Conservation (phyloP, 2,113 vertebrate genomes). For the Camelus dromedarius region DNA sequence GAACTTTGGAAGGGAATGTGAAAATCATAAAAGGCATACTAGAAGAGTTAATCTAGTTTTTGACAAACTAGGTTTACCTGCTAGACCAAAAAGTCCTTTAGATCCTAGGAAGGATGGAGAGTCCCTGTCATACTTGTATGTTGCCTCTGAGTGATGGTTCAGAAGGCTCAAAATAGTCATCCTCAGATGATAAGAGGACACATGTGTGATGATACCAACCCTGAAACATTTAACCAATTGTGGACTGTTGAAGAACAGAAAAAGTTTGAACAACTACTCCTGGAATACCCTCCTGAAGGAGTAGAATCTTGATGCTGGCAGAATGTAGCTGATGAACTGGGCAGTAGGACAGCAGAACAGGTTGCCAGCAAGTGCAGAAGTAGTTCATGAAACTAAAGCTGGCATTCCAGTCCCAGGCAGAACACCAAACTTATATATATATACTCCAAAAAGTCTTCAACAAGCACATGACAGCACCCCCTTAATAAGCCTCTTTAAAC, state of each 20-base stretch:
- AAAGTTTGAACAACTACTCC: slow-evolving; percentile 96
- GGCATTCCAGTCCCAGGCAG: slow-evolving; percentile 98
- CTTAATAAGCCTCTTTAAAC: no score
- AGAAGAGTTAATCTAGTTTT: slow-evolving; percentile 96
- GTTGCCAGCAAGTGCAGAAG: slow-evolving; percentile 99
- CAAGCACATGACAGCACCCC: no score
- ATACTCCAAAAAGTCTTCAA: slow-evolving; percentile 93
- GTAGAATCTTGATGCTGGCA: slow-evolving; percentile 98
- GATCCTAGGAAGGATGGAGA: slow-evolving; percentile 96
- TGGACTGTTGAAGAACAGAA: slow-evolving; percentile 99
- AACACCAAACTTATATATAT: slow-evolving; percentile 98
- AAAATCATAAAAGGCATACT: slow-evolving; percentile 96
- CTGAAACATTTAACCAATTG: slow-evolving; percentile 98
- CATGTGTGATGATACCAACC: slow-evolving; percentile 95
- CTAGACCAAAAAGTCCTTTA: slow-evolving; percentile 96
- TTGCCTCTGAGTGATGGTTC: slow-evolving; percentile 95
- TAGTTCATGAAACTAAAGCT: slow-evolving; percentile 99
- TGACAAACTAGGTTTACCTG: slow-evolving; percentile 97
- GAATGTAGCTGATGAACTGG: slow-evolving; percentile 97
- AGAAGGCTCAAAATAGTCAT: slow-evolving; percentile 91
- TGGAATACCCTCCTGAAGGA: slow-evolving; percentile 98
- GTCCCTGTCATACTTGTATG: slow-evolving; percentile 91
- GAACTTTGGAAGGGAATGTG: slow-evolving; percentile 97
- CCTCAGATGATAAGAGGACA: slow-evolving; percentile 97
- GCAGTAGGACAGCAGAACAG: slow-evolving; percentile 98